Conservation (phyloP, 2,113 vertebrate species). For the Chamaetylas fuelleborni region DNA sequence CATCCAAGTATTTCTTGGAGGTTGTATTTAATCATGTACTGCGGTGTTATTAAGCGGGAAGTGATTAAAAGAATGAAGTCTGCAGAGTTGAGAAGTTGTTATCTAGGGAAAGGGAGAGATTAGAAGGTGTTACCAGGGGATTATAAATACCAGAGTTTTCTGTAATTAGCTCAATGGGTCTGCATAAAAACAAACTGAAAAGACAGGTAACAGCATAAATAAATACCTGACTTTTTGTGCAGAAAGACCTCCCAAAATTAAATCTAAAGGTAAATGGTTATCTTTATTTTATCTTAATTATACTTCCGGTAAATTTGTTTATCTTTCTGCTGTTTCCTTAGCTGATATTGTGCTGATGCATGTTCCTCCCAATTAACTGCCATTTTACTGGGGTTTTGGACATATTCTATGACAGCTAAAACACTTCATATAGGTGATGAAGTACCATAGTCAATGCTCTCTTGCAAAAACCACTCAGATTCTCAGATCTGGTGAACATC, state of each 20-base stretch:
- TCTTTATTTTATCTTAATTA: neutral
- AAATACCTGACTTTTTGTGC: neutral
- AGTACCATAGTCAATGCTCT: neutral
- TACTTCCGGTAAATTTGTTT: neutral
- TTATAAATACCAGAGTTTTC: slow-evolving; percentile 45
- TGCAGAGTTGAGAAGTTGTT: slow-evolving; percentile 12
- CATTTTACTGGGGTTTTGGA: neutral
- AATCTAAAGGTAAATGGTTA: neutral
- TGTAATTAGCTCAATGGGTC: slow-evolving; percentile 33
- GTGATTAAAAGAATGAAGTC: slow-evolving; percentile 52
- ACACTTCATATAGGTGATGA: neutral
- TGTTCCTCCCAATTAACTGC: neutral
- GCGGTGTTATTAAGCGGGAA: neutral
- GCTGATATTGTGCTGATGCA: neutral
- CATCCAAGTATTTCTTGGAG: neutral
- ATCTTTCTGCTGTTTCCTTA: neutral
- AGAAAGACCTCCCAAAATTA: neutral
- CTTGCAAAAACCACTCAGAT: neutral
- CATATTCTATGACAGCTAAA: neutral
- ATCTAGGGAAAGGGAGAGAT: slow-evolving; percentile 36
- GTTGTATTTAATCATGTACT: neutral
- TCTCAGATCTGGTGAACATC: neutral
- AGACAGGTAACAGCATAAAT: neutral
- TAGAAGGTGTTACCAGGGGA: slow-evolving; percentile 40
- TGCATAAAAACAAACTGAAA: neutral